Evolutionary conservation across 2,888 invertebrate species (phyloP).

Genomic region (Tachina grossa): DNA sequence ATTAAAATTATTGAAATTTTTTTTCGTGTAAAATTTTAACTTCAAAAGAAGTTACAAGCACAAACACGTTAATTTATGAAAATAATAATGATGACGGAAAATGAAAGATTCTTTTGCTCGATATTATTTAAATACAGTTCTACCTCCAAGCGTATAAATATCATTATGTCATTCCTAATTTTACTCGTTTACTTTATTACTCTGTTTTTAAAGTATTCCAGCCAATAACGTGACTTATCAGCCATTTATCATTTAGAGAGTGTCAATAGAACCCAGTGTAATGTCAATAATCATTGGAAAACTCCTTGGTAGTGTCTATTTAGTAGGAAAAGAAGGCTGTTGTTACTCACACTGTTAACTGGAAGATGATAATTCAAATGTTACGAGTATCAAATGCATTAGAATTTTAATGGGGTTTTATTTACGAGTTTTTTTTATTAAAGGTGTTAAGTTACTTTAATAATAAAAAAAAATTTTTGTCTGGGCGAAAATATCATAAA

Average conservation of each 20-base stretch:
- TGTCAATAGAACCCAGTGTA: conserved; percentile 64
- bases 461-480: neutral
- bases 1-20: conserved; percentile 53
- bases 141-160: conserved; percentile 48
- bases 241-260: conserved; percentile 65
- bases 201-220: conserved; percentile 1
- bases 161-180: conserved; percentile 24
- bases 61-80: conserved; percentile 13
- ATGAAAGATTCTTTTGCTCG: conserved; percentile 21
- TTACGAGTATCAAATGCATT: conserved; percentile 2
- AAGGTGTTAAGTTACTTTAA: conserved; percentile 51
- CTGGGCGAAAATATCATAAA: conserved; percentile 19
- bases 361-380: neutral
- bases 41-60: conserved; percentile 6
- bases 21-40: conserved; percentile 52
- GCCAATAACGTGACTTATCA: conserved; percentile 70
- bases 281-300: conserved; percentile 67
- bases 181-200: conserved; percentile 23
- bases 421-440: conserved; percentile 4
- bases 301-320: neutral
- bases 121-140: conserved; percentile 20
- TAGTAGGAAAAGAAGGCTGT: conserved; percentile 14
- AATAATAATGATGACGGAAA: conserved; percentile 35
- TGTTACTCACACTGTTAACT: conserved; percentile 39
- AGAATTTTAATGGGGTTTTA: conserved; percentile 12